Evolutionary conservation across 2,888 invertebrate species (phyloP), one percentile per base, ranked within the genome.

Genomic region (Pollenia labialis): DNA sequence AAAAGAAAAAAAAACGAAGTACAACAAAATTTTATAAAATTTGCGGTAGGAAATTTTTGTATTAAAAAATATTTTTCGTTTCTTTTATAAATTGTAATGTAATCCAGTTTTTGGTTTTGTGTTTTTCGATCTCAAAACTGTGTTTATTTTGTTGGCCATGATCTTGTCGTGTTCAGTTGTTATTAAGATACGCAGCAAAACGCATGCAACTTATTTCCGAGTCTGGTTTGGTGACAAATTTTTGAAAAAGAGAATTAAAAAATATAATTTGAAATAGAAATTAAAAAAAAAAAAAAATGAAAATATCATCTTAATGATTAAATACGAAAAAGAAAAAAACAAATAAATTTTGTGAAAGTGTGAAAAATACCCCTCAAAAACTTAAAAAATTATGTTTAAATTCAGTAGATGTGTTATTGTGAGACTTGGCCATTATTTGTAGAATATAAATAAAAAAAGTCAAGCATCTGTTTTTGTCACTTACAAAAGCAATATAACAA

Each of bases 261-360:
- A 76, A 56, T 66, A 46, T 11, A 14, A 42, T 14, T 16, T 40
- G 48, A 44, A 52, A 14, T 3, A n/a, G 46, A 52, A 23, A 44
- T 48, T 2, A 32, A 64, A 40, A 56, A 71, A 16, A n/a, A 52
- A 62, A 40, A 54, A 54, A 52, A 52, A n/a, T 52, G 6, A 18
- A 32, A 18, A n/a, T 52, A 42, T 10, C 9, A 46, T 40, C 14
- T 16, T n/a, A 74, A 50, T 52, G 8, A 64, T 11, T 16, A 52
- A 50, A 42, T 48, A 56, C 9, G 18, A 64, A 32, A 1, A 62
- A 14, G 32, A 52, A 46, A 58, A 11, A 32, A 54, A 23, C 8
- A 80, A 62, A 69, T 52, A 66, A 44, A 48, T 71, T 76, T 79
- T 82, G 82, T 86, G 82, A 86, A 86, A 86, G 85, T 82, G 75